Conservation (phyloP, 2,797 vertebrate genomes). For the Chaetophractus vellerosus region DNA sequence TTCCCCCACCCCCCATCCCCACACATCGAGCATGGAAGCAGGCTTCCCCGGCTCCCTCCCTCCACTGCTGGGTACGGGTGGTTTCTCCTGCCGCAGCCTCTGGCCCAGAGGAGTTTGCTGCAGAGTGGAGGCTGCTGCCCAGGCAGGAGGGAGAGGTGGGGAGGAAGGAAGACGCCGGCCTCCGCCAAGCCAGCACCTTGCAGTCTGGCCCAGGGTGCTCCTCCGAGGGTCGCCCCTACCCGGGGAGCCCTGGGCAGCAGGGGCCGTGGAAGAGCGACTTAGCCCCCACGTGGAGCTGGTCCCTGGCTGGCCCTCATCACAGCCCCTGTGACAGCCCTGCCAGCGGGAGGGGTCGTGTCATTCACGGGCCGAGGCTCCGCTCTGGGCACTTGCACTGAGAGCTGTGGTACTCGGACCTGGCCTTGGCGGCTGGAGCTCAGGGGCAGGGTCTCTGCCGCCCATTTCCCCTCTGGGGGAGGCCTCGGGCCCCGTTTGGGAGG, state of each 20-base stretch:
- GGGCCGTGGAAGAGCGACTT: neutral
- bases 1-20: neutral
- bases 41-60: conserved; percentile 11
- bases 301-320: neutral
- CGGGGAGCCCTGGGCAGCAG: neutral
- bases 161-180: neutral
- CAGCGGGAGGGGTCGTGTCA: neutral
- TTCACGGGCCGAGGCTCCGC: neutral
- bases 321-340: neutral
- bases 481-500: no score
- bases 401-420: neutral
- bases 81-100: conserved; percentile 57
- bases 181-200: neutral
- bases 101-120: conserved; percentile 75
- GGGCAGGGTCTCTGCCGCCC: no score
- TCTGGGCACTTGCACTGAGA: neutral
- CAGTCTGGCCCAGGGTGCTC: neutral
- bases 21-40: neutral
- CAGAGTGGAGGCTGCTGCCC: conserved; percentile 63
- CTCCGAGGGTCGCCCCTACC: neutral
- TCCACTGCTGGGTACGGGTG: rapidly evolving
- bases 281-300: neutral
- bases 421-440: no score
- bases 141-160: neutral
- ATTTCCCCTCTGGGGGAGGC: no score